Evolutionary conservation across 2,888 invertebrate genomes (phyloP).

Genomic region (Eurois occulta): DNA sequence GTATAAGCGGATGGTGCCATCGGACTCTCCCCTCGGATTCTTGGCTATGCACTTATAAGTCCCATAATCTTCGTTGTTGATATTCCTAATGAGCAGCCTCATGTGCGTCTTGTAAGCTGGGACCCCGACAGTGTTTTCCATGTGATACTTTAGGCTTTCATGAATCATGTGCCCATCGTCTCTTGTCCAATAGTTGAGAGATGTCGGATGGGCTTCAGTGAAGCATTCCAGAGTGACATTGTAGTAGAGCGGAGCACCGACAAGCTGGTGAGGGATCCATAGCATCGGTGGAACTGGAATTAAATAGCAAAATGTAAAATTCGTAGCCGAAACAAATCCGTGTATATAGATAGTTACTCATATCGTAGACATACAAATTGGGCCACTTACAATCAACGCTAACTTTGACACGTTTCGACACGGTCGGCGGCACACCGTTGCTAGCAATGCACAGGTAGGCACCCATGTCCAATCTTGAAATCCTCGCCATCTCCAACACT

Average conservation of each 20-base stretch:
- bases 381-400: conserved; percentile 97
- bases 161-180: conserved; percentile 97
- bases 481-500: conserved; percentile 95
- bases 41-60: conserved; percentile 97
- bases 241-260: conserved; percentile 95
- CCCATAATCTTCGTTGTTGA: conserved; percentile 95
- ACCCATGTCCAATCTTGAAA: conserved; percentile 97
- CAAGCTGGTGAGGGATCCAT: conserved; percentile 97
- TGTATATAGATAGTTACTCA: not conserved
- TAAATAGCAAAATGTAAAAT: conserved; percentile 36
- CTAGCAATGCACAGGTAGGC: conserved; percentile 97
- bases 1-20: conserved; percentile 96
- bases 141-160: conserved; percentile 95
- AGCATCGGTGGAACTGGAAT: conserved; percentile 97
- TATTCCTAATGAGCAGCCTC: conserved; percentile 95
- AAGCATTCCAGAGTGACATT: conserved; percentile 96
- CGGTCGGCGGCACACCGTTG: conserved; percentile 97
- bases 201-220: conserved; percentile 97
- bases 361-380: not conserved
- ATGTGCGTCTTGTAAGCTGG: conserved; percentile 96
- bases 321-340: not conserved
- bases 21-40: conserved; percentile 97
- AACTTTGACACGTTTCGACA: conserved; percentile 97
- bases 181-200: conserved; percentile 97
- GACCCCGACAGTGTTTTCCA: conserved; percentile 92